Percentiles rank a stretch among this genome's conserved stretches.
Evolutionary conservation across 2,113 vertebrate species (phyloP).

Genomic region (Ifrita kowaldi): DNA sequence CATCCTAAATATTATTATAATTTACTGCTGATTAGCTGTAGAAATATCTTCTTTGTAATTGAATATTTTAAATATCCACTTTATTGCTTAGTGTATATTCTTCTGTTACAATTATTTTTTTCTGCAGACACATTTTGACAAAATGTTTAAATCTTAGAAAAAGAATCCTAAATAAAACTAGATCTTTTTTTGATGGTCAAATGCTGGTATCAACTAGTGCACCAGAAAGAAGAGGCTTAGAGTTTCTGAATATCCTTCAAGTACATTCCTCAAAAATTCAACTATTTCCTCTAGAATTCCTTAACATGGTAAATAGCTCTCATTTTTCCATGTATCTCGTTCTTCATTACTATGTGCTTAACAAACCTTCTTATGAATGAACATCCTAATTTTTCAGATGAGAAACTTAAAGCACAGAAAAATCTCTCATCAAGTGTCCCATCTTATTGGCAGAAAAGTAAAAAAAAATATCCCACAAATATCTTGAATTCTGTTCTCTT

Average conservation of each 20-base stretch:
- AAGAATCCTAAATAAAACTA: not conserved
- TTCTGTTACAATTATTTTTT: not conserved
- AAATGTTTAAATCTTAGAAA: not conserved
- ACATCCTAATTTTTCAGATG: not conserved
- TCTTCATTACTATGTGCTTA: not conserved
- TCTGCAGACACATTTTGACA: not conserved
- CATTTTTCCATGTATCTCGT: not conserved
- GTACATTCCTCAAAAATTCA: not conserved
- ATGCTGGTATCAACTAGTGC: not conserved
- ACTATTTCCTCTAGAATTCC: not conserved
- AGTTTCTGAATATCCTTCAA: not conserved
- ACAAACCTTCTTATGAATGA: not conserved
- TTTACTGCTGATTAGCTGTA: not conserved
- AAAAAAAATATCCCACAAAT: not conserved
- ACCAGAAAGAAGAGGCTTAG: not conserved
- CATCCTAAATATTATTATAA: not conserved
- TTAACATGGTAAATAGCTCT: not conserved
- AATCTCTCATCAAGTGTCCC: not conserved
- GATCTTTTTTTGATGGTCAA: not conserved
- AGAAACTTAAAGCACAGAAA: not conserved
- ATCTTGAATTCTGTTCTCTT: not conserved
- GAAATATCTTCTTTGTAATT: not conserved
- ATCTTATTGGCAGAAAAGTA: not conserved
- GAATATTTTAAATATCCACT: not conserved
- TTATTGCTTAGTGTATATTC: not conserved